Conservation (phyloP, 1,140 invertebrate genomes). For the Condylostylus longicornis region DNA sequence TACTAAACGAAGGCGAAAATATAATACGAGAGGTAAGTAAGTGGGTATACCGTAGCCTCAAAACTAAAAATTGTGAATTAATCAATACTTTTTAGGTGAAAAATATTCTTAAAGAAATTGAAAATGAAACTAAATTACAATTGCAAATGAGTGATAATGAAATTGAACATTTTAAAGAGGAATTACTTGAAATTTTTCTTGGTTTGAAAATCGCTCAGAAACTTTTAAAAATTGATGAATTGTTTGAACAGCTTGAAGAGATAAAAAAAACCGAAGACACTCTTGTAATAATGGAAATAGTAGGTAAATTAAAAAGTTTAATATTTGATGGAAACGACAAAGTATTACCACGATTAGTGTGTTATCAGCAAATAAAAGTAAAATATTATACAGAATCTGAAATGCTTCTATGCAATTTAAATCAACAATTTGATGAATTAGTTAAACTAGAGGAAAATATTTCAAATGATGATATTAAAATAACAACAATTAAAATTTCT, state of each 20-base stretch:
- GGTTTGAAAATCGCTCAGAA: slow-evolving; percentile 19
- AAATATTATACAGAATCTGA: slow-evolving; percentile 23
- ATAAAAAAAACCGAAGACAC: slow-evolving; percentile 22
- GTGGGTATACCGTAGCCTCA: not conserved
- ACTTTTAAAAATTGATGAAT: slow-evolving; percentile 22
- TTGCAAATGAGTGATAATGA: slow-evolving; percentile 16
- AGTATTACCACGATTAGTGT: slow-evolving; percentile 20
- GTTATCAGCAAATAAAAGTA: slow-evolving; percentile 24
- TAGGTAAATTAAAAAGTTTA: slow-evolving; percentile 17
- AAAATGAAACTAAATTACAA: slow-evolving; percentile 13
- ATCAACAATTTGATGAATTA: slow-evolving; percentile 21
- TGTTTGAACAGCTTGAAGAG: slow-evolving; percentile 26
- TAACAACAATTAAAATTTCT: slow-evolving; percentile 22
- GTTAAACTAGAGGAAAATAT: slow-evolving; percentile 25
- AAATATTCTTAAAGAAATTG: slow-evolving; percentile 16
- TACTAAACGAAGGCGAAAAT: slow-evolving; percentile 18
- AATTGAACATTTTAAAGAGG: slow-evolving; percentile 11
- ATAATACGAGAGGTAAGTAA: slow-evolving; percentile 14
- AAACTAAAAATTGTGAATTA: not conserved
- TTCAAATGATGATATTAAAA: slow-evolving; percentile 23
- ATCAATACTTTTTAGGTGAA: slow-evolving; percentile 6
- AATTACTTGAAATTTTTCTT: slow-evolving; percentile 18
- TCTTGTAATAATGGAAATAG: slow-evolving; percentile 16
- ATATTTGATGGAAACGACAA: slow-evolving; percentile 18
- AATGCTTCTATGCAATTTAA: slow-evolving; percentile 22